Evolutionary conservation across 1,140 invertebrate genomes (phyloP), one percentile per base, ranked within the genome.

Genomic region (Agrilus planipennis): DNA sequence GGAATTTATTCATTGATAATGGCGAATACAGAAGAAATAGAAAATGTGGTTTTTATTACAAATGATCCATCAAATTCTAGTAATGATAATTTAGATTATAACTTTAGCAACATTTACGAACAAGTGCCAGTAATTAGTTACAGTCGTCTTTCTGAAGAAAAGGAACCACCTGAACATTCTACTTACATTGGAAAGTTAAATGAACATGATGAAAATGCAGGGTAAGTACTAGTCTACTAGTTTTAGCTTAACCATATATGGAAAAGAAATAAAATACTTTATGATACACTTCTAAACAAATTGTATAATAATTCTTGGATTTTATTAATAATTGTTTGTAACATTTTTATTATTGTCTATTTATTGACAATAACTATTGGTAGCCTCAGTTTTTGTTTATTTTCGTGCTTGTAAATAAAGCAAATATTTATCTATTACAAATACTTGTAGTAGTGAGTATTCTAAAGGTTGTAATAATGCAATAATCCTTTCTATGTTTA

Each of bases 61-160:
- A 65, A 68, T 45, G 70, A 73, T 54, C 53, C 73, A 27, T 68
- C 72, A 47, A 68, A 74, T 52, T 73, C 65, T 42, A 53, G 73
- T 11, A 68, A 72, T 44, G 70, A 75, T 31, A 70, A 64, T 46
- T 60, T 73, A 23, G 71, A 73, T 51, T 47, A 71, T 32, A 60
- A 67, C 4, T 72, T 73, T 44, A 62, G 60, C 29, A 67, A 61
- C 48, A 65, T 68, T 39, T 72, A 69, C 44, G 64, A 69, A 38
- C 64, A 69, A 46, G 58, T 63, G 20, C 50, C 54, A 31, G 53
- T 61, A 20, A 46, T 48, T 17, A 50, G 45, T 23, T 50, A 42
- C 31, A 39, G 21, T 6, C 36, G 42, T 23, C 15, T 7, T 10
- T 28, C 44, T 21, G 23, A 45, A 18, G 48, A 52, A 15, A 42